Base-by-base conservation (phyloP, 2,113 vertebrate genomes). In the Malurus elegans region DNA sequence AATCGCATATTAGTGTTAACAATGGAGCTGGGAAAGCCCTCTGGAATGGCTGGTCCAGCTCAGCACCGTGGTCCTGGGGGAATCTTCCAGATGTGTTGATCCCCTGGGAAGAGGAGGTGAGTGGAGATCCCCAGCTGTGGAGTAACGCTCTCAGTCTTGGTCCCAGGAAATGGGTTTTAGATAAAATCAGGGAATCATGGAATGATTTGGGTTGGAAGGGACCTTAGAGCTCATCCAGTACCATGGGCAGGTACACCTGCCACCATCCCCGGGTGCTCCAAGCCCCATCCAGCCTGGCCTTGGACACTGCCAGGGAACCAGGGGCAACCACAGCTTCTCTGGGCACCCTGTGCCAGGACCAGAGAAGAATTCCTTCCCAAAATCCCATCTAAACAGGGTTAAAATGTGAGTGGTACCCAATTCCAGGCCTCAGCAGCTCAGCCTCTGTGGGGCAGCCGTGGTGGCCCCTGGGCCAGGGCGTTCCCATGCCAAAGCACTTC, bases 221-320 rank as follows among this genome's bases (percentile, higher is more conserved):
- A 40, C 6, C 29, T 31, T 13, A 61, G 69, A 75, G 10, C 16
- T 1, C 61, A 34, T 7, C 28, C 32, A 4, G 1, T 65, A 0
- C 21, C 44, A 50, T 45, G 26, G 38, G 6, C 45, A 80, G 44
- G 23, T 24, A 67, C 45, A 53, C 14, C 4, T 61, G 0, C 25
- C 54, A 26, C 40, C 10, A 0, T 3, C 47, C 54, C 62, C 61
- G n/a, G 29, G 0, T 67, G 16, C 13, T 89, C 62, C 61, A n/a
- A 51, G 15, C 69, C 10, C 32, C 0, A 0, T 74, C 36, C 51
- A 47, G 0, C 40, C 54, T 18, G 40, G n/a, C 24, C 70, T 75
- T 4, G 62, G 6, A 7, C 61, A 54, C 14, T 42, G 0, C n/a
- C 61, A 82, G 70, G n/a, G 45, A 53, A 40, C 31, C 53, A 67